Base-by-base conservation (phyloP, 2,888 invertebrate species). In the Parapristionchus giblindavisi region DNA sequence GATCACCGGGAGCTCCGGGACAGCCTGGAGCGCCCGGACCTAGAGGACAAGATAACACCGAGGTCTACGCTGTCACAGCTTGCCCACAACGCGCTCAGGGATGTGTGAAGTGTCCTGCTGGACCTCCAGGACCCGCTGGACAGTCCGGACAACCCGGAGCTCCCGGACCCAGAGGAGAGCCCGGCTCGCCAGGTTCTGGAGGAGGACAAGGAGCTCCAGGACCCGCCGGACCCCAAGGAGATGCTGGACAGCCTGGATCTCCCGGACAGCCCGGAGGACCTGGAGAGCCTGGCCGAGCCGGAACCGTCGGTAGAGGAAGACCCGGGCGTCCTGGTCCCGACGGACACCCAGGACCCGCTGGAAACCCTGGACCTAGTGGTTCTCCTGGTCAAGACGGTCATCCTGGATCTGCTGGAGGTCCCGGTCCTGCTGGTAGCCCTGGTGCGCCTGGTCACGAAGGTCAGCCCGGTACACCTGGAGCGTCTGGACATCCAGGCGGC, bases 41-140 rank as follows among this genome's bases (percentile, higher is more conserved):
- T 29, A 34, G 56, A 24, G 70, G 70, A 2, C 29, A n/a, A 0
- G 70, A 71, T 56, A 71, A 71, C 70, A 52, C 34, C 27, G 70
- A 71, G 38, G 56, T 80, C 65, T 82, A 80, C 76, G 81, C 84
- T 38, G 83, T 83, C 56, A 78, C 82, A 68, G 75, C 61, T 40
- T 86, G 86, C 79, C 80, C 84, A 21, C 78, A 77, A 54, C 36
- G 75, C 6, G 76, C 76, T 71, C 40, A 75, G 54, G 78, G 78
- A n/a, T 85, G 85, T 75, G 77, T 85, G 77, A 81, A 83, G 78
- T 85, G 85, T 79, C 83, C 85, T 38, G 77, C 76, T 32, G 85
- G 85, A 75, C 78, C 82, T 27, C 79, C 82, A n/a, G 85, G 78
- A 32, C 70, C 71, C 1, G 38, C 72, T 5, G 82, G 82, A 80